Evolutionary conservation across 2,888 invertebrate species (phyloP), one percentile per base, ranked within the genome.

Genomic region (Folsomia candida): DNA sequence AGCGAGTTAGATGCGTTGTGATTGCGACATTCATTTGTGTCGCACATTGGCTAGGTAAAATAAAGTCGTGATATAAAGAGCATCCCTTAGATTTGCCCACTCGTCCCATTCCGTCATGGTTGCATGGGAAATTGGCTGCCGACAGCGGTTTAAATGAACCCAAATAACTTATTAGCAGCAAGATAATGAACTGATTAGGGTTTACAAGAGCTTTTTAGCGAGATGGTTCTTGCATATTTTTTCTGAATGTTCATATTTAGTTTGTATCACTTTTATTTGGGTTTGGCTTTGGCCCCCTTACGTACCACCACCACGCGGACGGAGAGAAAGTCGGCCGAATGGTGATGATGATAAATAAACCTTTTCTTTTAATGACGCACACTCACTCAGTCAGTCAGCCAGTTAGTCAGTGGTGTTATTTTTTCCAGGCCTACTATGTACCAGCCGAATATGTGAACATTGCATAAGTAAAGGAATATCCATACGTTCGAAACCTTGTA

Each of bases 311-410:
- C n/a, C n/a, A n/a, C n/a, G n/a, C n/a, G 64, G 9, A 22, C 24
- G 51, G 20, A 51, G 64, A 64, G 64, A 64, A 64, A 64, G 64
- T 64, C 64, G 47, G 64, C 51, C 64, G 64, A 24, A 64, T 47
- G 26, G 65, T 69, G 69, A 65, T 69, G 51, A 63, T 69, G 69
- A 69, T 69, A 66, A 69, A 69, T 69, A 64, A 51, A 27, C 65
- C 51, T 65, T 65, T 66, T 69, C 69, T 65, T 47, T 69, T 69
- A 69, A 69, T 69, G 69, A 69, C 60, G 65, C 69, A 60, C 59
- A 69, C 61, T 69, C 66, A 69, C 58, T 66, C 69, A 69, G 65
- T 60, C 51, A 64, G 64, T 51, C 51, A 64, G 47, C 28, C 25
- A 62, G 62, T 29, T 62, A 62, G 62, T 62, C 62, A 28, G 28